A percentile compares a stretch with the other conserved stretches of the same genome.
Evolutionary conservation across 1,140 invertebrate genomes (phyloP).

Genomic region (Drosophila neocordata): DNA sequence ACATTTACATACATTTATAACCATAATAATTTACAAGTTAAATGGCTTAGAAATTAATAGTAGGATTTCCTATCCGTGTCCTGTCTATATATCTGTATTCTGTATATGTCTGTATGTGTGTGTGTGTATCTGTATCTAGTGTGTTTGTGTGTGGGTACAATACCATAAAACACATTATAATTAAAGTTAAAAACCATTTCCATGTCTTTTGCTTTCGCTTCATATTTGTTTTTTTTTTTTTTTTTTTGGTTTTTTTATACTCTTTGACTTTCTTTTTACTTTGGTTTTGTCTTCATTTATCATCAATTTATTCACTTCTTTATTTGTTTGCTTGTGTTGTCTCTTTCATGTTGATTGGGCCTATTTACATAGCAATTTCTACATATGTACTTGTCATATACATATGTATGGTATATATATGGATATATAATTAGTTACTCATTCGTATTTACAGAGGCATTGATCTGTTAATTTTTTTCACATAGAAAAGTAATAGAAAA

Average conservation of each 20-base stretch:
- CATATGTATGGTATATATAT: conserved; percentile 18
- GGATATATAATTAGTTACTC: conserved; percentile 20
- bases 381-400: conserved; percentile 20
- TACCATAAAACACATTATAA: conserved; percentile 79
- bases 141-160: conserved; percentile 39
- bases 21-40: conserved; percentile 81
- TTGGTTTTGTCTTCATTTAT: conserved; percentile 22
- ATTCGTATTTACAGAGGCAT: conserved; percentile 63
- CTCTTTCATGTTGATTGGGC: conserved; percentile 32
- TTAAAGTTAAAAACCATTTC: conserved; percentile 73
- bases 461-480: conserved; percentile 59
- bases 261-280: too few relatives aligned
- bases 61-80: conserved; percentile 57
- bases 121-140: too few relatives aligned
- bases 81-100: neutral
- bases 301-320: conserved; percentile 21
- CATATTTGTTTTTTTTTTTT: conserved; percentile 10
- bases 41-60: conserved; percentile 81
- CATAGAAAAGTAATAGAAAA: conserved; percentile 42
- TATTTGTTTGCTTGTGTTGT: conserved; percentile 28
- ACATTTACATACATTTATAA: conserved; percentile 78
- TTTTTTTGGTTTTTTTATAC: too few relatives aligned
- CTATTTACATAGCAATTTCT: conserved; percentile 69
- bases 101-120: neutral
- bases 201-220: conserved; percentile 18